Conservation (phyloP, 2,797 vertebrate species). For the Gymnocypris eckloni region DNA sequence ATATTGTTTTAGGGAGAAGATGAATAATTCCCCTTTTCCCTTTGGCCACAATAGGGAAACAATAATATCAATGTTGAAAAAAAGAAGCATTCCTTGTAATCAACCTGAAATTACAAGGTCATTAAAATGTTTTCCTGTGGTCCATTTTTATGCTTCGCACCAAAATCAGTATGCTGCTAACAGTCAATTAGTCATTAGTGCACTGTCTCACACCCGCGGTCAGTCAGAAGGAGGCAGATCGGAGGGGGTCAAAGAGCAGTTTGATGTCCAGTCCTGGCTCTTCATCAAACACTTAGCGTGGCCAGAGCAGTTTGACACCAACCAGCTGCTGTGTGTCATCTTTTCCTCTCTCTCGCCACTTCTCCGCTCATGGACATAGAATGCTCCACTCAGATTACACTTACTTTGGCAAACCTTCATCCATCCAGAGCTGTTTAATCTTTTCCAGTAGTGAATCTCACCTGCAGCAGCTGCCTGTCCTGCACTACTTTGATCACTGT, state of each 20-base stretch:
- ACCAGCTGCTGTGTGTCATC: slow-evolving; percentile 61
- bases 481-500: slow-evolving; percentile 57
- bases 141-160: background rate
- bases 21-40: background rate
- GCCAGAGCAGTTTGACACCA: slow-evolving; percentile 52
- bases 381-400: slow-evolving; percentile 19
- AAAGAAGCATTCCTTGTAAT: background rate
- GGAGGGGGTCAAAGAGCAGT: slow-evolving; percentile 47
- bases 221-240: slow-evolving; percentile 43
- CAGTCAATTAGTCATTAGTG: slow-evolving; percentile 7
- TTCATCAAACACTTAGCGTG: slow-evolving; percentile 57
- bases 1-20: background rate
- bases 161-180: slow-evolving; percentile 26
- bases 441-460: slow-evolving; percentile 52
- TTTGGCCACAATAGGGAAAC: background rate
- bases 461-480: slow-evolving; percentile 51
- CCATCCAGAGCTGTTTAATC: slow-evolving; percentile 56
- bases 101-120: slow-evolving; percentile 5
- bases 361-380: slow-evolving; percentile 33
- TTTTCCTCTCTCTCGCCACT: slow-evolving; percentile 47
- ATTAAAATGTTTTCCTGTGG: background rate
- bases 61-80: background rate
- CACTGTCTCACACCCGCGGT: slow-evolving; percentile 14
- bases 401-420: slow-evolving; percentile 55
- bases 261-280: slow-evolving; percentile 58